Evolutionary conservation across 2,888 invertebrate species (phyloP).

Genomic region (Trisateles emortualis): DNA sequence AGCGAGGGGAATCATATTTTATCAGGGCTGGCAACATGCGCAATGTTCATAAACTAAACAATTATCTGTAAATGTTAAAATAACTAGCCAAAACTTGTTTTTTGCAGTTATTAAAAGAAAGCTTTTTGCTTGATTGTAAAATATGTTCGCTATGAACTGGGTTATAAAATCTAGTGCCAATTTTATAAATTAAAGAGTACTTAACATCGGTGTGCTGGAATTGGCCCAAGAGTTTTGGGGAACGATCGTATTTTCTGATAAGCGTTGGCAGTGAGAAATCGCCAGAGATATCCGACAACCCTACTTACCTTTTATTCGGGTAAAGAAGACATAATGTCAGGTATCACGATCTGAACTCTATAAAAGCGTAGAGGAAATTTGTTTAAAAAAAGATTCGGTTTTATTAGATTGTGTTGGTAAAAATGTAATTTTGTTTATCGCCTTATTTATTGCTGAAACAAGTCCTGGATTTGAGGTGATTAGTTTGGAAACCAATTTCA

Average conservation of each 20-base stretch:
- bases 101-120: conserved; percentile 15
- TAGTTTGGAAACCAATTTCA: conserved; percentile 20
- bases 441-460: conserved; percentile 19
- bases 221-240: conserved; percentile 29
- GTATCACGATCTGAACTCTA: conserved; percentile 43
- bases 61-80: conserved; percentile 8
- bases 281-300: conserved; percentile 30
- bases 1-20: conserved; percentile 27
- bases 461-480: conserved; percentile 19
- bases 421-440: conserved; percentile 33
- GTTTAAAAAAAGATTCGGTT: conserved; percentile 24
- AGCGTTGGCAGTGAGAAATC: conserved; percentile 33
- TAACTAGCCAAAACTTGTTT: conserved; percentile 17
- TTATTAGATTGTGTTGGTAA: conserved; percentile 28
- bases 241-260: conserved; percentile 35
- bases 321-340: conserved; percentile 60
- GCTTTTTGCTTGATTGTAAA: conserved; percentile 6
- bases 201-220: conserved; percentile 12
- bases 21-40: conserved; percentile 29
- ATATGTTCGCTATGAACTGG: conserved; percentile 4
- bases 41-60: conserved; percentile 11
- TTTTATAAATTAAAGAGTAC: conserved; percentile 19
- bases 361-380: conserved; percentile 36
- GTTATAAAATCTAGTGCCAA: conserved; percentile 17
- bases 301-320: conserved; percentile 42